These are phyloP conservation scores for Trilocha varians DNA, from an alignment of 2,888 invertebrate genomes.

Conservation along the genomic window DNA sequence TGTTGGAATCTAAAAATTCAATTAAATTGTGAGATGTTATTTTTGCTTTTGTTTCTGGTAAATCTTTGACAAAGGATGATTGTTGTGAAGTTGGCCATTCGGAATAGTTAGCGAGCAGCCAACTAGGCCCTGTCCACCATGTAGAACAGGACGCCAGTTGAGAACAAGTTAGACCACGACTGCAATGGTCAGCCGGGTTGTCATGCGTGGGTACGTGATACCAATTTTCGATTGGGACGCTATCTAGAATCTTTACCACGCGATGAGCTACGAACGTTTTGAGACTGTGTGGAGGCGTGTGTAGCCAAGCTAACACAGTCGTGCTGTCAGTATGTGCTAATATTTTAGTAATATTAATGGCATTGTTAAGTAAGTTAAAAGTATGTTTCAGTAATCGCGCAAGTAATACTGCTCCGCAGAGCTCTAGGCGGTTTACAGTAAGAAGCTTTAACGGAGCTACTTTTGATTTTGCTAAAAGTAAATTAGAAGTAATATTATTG, in stretches of 20 bases:
- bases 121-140: conserved; percentile 2
- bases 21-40: background rate
- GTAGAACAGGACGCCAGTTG: background rate
- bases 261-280: conserved; percentile 1
- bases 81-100: background rate
- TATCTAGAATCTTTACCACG: background rate
- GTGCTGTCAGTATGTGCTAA: background rate
- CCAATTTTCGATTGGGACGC: background rate
- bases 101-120: background rate
- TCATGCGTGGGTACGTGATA: background rate
- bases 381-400: background rate
- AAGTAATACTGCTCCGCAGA: background rate
- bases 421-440: background rate
- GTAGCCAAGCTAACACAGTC: background rate
- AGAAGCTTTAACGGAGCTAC: conserved; percentile 2
- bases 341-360: background rate
- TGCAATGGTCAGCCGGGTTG: conserved; percentile 3
- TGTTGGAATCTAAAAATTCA: background rate
- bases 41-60: background rate
- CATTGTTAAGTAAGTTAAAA: background rate
- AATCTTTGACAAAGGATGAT: background rate
- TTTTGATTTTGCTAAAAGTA: background rate
- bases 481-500: background rate
- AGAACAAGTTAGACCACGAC: background rate
- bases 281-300: background rate